phyloP scores from a whole-genome alignment of 1,140 invertebrate species.

The Camponotus floridanus region DNA sequence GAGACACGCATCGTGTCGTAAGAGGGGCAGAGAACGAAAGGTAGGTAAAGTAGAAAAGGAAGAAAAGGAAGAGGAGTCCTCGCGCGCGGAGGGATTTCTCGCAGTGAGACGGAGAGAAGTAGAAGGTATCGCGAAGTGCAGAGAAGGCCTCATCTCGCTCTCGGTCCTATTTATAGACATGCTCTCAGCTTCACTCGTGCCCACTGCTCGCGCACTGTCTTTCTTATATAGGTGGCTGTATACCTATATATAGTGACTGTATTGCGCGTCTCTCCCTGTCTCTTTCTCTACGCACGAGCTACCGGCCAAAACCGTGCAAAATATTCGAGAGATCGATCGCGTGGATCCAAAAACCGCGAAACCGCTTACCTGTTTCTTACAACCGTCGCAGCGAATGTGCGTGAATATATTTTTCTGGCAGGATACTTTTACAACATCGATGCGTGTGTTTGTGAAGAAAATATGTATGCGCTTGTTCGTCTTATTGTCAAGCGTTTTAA shows the following conservation, averaged over 20 bases:
- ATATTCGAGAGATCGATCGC: constrained; percentile 68
- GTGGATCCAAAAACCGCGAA: constrained; percentile 15
- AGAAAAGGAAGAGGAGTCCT: constrained; percentile 1
- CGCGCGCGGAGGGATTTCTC: constrained; percentile 54
- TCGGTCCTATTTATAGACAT: constrained; percentile 85
- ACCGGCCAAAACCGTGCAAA: constrained; percentile 71
- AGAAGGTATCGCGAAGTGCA: constrained; percentile 80
- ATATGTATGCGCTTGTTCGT: background rate
- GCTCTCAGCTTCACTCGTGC: constrained; percentile 85
- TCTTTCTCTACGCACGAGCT: constrained; percentile 47
- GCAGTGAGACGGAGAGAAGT: constrained; percentile 63
- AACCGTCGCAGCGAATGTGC: background rate
- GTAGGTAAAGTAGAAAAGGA: constrained; percentile 19
- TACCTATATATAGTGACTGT: constrained; percentile 69
- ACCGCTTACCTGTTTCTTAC: background rate
- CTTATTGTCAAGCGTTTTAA: too few relatives aligned
- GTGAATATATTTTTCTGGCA: background rate
- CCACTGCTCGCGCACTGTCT: constrained; percentile 81
- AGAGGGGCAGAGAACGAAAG: constrained; percentile 19
- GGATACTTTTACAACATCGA: background rate
- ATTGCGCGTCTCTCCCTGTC: constrained; percentile 57
- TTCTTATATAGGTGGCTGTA: constrained; percentile 74
- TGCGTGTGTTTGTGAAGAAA: background rate
- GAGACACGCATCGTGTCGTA: constrained; percentile 26
- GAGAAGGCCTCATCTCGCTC: constrained; percentile 83